phyloP scores from a whole-genome alignment of 2,113 vertebrate species.

The Equus przewalskii region DNA sequence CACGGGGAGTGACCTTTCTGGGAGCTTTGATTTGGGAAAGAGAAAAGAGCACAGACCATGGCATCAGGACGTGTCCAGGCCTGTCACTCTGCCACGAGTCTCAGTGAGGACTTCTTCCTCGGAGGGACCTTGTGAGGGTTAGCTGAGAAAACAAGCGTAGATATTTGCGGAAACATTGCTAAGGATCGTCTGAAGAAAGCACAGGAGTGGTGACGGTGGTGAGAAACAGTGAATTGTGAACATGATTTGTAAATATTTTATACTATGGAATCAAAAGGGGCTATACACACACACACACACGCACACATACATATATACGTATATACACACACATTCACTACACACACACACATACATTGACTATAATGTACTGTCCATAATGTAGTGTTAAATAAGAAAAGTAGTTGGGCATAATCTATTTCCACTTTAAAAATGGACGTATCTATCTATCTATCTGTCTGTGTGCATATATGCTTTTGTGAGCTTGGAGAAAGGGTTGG shows the following conservation, averaged over 20 bases:
- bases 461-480: neutral
- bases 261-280: neutral
- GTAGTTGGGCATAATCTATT: neutral
- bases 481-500: neutral
- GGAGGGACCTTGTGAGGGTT: neutral
- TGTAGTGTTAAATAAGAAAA: neutral
- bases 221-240: neutral
- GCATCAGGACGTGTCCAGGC: neutral
- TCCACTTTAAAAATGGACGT: neutral
- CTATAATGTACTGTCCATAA: neutral
- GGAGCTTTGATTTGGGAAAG: neutral
- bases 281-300: neutral
- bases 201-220: fast-evolving
- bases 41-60: neutral
- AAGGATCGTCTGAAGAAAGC: neutral
- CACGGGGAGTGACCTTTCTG: neutral
- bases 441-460: fast-evolving
- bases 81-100: neutral
- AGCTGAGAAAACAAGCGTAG: neutral
- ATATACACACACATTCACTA: neutral
- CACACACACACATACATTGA: neutral
- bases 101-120: neutral
- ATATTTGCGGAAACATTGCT: neutral
- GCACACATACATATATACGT: neutral
- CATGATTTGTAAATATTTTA: neutral